Evolutionary conservation across 2,113 vertebrate genomes (phyloP), one percentile per base, ranked within the genome.

Genomic region (Theristicus caerulescens): DNA sequence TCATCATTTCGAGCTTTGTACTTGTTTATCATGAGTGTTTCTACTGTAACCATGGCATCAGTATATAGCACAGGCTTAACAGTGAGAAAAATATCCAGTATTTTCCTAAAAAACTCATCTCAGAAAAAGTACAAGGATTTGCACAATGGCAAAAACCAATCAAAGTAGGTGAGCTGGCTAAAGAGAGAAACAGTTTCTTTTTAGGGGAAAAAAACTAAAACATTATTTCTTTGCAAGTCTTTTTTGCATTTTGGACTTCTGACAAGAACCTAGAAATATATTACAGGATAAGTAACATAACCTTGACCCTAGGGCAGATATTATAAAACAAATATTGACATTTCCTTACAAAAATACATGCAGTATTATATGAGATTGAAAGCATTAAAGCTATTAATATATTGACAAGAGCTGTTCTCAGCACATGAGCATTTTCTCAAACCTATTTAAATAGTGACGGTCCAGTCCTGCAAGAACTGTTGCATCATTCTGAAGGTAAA

Each of bases 11-110:
- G 92, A 58, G 95, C 90, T 96, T 86, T 85, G 83, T 58, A 88
- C 95, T 96, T 95, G 88, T 97, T 95, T 93, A 95, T 95, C 91
- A 94, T 55, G 82, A 95, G 66, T 90, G 92, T 96, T 97, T 97
- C 95, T 76, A 96, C 84, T 5, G 97, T 98, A 98, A 98, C 98
- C 98, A 98, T 98, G 98, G 98, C 95, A 95, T 96, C 94, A 36
- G 85, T 64, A 97, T 97, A 91, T 64, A 96, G 96, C 95, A 97
- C 70, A 96, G 93, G 49, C 88, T 52, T 84, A 92, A 94, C 73
- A 94, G 85, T 90, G 78, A 96, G 91, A 96, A 93, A 88, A 97
- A 87, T 65, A 91, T 38, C 55, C 83, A 89, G 34, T 76, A 94
- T 95, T 91, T 96, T 81, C 61, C 82, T 65, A 64, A 94, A 96